Evolutionary conservation across 2,797 vertebrate genomes (phyloP), one percentile per base, ranked within the genome.

Genomic region (Ateles fusciceps): DNA sequence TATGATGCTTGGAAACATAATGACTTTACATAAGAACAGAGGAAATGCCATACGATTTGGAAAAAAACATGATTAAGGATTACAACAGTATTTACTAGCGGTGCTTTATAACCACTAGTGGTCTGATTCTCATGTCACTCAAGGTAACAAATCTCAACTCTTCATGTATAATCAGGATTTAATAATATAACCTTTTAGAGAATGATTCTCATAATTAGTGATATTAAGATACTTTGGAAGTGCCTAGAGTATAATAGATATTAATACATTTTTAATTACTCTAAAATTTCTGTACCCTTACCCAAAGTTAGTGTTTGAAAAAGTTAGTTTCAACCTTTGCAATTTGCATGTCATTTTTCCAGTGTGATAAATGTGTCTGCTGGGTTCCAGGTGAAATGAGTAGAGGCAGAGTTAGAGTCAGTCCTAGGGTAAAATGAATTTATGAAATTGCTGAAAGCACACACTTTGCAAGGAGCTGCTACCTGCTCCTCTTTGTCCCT

Each of bases 51-150:
- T 0, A 74, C 13, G 6, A 33, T 46, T 36, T 61, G 19, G 9
- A 2, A 21, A 48, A 12, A 5, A 10, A 4, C 10, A 2, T 1
- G 4, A 30, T 12, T n/a, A 74, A 7, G 59, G 5, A 2, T 36
- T 44, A 22, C 10, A 10, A 26, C 10, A 1, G 17, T 5, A 33
- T 28, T 89, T 11, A n/a, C 9, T 1, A 2, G 5, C 1, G 30
- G 5, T 19, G 5, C 52, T 55, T 17, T 42, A 74, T 17, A n/a
- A 68, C 64, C 64, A n/a, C 33, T 68, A 9, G 64, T 4, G 33
- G 64, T 68, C 33, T 19, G 24, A 17, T 6, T 30, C 7, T 6
- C 7, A 2, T 33, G 1, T 39, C n/a, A 3, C 10, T 81, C 19
- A 71, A 24, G 7, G 7, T 44, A 22, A 78, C 6, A 28, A n/a